Evolutionary conservation across 2,113 vertebrate genomes (phyloP), one percentile per base, ranked within the genome.

Genomic region (Brienomyrus brachyistius): DNA sequence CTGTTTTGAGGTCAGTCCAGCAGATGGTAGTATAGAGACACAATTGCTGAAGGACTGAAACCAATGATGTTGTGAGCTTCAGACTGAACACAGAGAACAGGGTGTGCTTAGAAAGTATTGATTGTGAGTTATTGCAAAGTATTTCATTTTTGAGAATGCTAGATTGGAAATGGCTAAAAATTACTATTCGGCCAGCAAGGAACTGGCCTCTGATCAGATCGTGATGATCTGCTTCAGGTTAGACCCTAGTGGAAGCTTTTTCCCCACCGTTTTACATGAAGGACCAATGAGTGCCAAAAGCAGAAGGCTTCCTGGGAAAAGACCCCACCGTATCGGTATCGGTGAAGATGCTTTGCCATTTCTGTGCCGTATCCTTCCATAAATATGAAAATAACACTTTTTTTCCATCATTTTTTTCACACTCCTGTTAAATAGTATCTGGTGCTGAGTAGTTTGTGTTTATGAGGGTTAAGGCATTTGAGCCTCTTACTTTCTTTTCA

Each of bases 1-100:
- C 74, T 43, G n/a, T 84, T 43, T 9, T 56, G 23, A 13, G 35
- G 9, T 84, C n/a, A 15, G 31, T 47, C 88, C 88, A 47, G 48
- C 51, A 84, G 88, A 77, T 54, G 74, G 74, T 35, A 59, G 51
- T 84, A 23, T 89, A n/a, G 51, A 45, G 50, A 52, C 52, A 84
- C 27, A 27, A 10, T 88, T 27, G 15, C 17, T 43, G 19, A 66
- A 51, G 50, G 82, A 47, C 43, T 83, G 80, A 48, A 77, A 17
- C 35, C 2, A 19, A 43, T 77, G 2, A 19, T 7, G 15, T 19
- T 17, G 74, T 43, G 43, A 80, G 13, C 74, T 7, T 35, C 74
- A 40, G 74, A 80, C 43, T 15, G 21, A 19, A 6, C 17, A 43
- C 4, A 40, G 35, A 40, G 40, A 74, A 35, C 10, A 35, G 66